Percentiles rank a stretch among this genome's conserved stretches.
Conservation (phyloP, 1,140 invertebrate genomes). For the Drosophila guanche region DNA sequence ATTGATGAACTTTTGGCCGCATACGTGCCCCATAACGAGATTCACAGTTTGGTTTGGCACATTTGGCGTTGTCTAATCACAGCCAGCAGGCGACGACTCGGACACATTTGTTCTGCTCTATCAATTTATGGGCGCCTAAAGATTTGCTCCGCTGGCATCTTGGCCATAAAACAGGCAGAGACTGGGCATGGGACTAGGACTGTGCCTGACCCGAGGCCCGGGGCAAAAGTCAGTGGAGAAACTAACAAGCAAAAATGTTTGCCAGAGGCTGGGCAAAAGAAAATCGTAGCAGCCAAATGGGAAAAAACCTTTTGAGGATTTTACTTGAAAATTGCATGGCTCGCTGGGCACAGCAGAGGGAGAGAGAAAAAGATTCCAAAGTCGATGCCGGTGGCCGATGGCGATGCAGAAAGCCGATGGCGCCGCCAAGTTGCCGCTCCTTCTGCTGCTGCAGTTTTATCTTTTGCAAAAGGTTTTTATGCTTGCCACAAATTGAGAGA, state of each 20-base stretch:
- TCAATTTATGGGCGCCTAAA: conserved; percentile 72
- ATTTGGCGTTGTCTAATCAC: conserved; percentile 74
- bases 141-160: conserved; percentile 54
- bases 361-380: conserved; percentile 26
- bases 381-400: conserved; percentile 44
- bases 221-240: background rate
- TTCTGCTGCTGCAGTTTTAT: conserved; percentile 75
- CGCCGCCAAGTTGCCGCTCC: conserved; percentile 65
- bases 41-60: conserved; percentile 27
- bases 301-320: conserved; percentile 54
- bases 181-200: background rate
- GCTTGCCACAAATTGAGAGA: conserved; percentile 49
- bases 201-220: background rate
- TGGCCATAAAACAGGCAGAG: conserved; percentile 60
- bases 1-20: conserved; percentile 76
- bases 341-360: conserved; percentile 31
- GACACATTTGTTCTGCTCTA: conserved; percentile 44
- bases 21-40: conserved; percentile 30
- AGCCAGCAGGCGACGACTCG: conserved; percentile 36
- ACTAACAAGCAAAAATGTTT: conserved; percentile 77
- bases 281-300: conserved; percentile 38
- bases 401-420: conserved; percentile 58
- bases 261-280: conserved; percentile 20
- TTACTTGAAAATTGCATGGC: conserved; percentile 59
- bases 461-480: conserved; percentile 61